Conservation (phyloP, 2,797 vertebrate genomes). For the Chrysocyon brachyurus region DNA sequence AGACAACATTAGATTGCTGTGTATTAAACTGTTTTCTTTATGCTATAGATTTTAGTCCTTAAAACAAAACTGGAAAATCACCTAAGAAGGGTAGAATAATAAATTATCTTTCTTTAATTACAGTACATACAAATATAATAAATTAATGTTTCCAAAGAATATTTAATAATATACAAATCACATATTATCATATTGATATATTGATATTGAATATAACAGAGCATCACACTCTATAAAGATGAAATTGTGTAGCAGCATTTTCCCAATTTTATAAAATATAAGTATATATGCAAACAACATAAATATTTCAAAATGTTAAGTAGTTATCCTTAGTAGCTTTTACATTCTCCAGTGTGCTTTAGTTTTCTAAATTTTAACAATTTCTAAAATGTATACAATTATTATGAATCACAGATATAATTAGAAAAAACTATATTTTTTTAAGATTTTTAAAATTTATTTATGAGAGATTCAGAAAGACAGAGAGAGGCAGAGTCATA, state of each 20-base stretch:
- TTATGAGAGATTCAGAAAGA: no score
- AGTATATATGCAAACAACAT: not conserved
- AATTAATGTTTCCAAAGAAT: not conserved
- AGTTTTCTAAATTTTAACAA: not conserved
- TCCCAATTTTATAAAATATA: not conserved
- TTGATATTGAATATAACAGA: not conserved
- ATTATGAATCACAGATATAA: not conserved
- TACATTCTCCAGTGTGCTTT: not conserved
- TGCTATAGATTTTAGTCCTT: not conserved
- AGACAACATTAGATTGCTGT: not conserved
- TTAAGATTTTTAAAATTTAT: no score
- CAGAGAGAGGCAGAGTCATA: no score
- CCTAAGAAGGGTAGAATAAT: not conserved
- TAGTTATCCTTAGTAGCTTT: not conserved
- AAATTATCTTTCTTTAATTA: not conserved
- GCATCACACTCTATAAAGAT: not conserved
- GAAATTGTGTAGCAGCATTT: not conserved
- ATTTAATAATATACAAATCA: slow-evolving; percentile 16
- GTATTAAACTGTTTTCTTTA: not conserved
- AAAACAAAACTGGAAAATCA: not conserved
- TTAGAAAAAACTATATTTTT: not conserved
- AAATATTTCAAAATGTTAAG: slow-evolving; percentile 58
- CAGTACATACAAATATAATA: not conserved
- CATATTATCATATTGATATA: not conserved
- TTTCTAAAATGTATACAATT: not conserved